phyloP scores from a whole-genome alignment of 2,888 invertebrate species.

The Lithophane ornitopus region DNA sequence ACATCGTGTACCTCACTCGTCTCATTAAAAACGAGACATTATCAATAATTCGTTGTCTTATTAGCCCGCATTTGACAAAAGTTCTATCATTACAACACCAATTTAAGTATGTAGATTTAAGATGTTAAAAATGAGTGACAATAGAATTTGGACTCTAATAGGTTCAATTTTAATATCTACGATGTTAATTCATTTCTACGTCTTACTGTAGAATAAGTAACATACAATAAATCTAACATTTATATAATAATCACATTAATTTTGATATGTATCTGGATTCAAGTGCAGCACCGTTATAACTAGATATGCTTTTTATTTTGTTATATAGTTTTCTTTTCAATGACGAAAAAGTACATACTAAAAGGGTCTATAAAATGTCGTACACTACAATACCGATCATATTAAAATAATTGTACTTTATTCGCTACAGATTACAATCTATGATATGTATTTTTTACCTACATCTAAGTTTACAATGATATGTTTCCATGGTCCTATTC shows the following conservation, averaged over 20 bases:
- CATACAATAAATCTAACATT: conserved; percentile 77
- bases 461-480: conserved; percentile 83
- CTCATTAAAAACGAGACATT: conserved; percentile 65
- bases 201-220: conserved; percentile 79
- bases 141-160: conserved; percentile 66
- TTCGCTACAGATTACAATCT: conserved; percentile 83
- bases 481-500: conserved; percentile 89
- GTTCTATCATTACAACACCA: conserved; percentile 74
- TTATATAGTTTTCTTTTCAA: conserved; percentile 68
- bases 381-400: conserved; percentile 88
- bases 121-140: conserved; percentile 65
- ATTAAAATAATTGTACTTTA: conserved; percentile 89
- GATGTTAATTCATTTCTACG: conserved; percentile 71
- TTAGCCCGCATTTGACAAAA: conserved; percentile 90
- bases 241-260: conserved; percentile 84
- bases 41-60: conserved; percentile 86
- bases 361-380: conserved; percentile 84
- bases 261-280: conserved; percentile 87
- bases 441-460: conserved; percentile 84
- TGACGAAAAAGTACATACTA: conserved; percentile 72
- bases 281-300: conserved; percentile 84
- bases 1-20: conserved; percentile 65
- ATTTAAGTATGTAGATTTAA: conserved; percentile 69
- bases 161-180: conserved; percentile 67
- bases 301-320: conserved; percentile 76